Evolutionary conservation across 64 coral and sea anemone species (phyloP).

Genomic region (Montipora efflorescens): DNA sequence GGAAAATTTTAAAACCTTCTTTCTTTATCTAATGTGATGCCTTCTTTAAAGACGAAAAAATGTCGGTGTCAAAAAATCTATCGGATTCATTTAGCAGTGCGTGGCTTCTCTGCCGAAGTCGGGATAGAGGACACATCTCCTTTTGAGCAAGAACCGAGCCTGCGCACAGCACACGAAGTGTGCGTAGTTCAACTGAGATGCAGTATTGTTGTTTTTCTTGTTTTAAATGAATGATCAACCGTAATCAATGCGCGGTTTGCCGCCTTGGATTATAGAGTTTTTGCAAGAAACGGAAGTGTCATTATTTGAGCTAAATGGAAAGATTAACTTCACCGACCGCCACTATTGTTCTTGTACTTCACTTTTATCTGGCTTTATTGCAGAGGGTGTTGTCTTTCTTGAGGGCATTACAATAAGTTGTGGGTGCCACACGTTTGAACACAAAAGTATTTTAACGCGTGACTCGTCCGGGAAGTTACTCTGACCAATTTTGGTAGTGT

Average conservation of each 20-base stretch:
- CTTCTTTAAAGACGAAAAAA: no score
- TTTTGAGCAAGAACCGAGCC: no score
- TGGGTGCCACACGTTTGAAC: no score
- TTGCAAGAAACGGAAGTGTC: neutral
- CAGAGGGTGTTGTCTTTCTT: neutral
- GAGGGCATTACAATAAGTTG: neutral
- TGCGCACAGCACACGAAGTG: neutral
- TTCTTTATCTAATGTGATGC: no score
- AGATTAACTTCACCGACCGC: neutral
- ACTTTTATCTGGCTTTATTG: neutral
- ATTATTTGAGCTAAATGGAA: neutral
- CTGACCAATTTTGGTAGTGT: no score
- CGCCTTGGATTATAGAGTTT: neutral
- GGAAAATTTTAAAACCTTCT: no score
- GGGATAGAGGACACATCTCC: no score
- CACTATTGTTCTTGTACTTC: neutral
- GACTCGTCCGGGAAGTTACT: no score
- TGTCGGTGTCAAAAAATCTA: no score
- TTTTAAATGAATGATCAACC: neutral
- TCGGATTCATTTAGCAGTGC: no score
- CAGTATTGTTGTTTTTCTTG: neutral
- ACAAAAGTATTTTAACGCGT: no score
- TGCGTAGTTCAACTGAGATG: neutral
- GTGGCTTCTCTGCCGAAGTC: no score
- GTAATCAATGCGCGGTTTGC: neutral